Base-by-base conservation (phyloP, 1,140 invertebrate genomes). In the Drosophila triauraria region DNA sequence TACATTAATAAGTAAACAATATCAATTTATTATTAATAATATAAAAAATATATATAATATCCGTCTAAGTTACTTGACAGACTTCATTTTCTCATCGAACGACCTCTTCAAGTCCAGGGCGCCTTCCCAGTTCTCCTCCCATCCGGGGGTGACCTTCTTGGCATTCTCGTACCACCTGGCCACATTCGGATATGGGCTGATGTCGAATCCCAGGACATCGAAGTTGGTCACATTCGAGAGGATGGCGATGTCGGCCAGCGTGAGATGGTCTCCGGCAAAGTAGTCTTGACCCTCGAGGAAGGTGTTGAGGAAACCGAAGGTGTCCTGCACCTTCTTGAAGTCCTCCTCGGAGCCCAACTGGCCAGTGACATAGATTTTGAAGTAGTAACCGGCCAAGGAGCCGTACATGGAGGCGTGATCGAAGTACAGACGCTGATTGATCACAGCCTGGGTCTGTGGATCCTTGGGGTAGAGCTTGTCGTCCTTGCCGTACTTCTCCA, bases 241-340 rank as follows among this genome's bases (percentile, higher is more conserved):
- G 7, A 96, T 78, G 17, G 94, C 77, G 15, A 96, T 92, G 84
- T 97, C 97, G 9, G 96, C 97, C 15, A 97, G 82, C 2, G 96
- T 97, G 2, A 97, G 87, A 44, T 93, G 94, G 59, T 94, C 93
- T 5, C 96, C 96, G 17, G 95, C 95, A 2, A 93, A 94, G 87
- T 94, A 97, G 27, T 94, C 93, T 62, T 95, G 93, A 0, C 93
- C 94, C 23, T 95, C 94, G 12, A 97, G 92, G 91, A 96, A 96
- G 6, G 91, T 94, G 56, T 97, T 94, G 5, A 96, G 91, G 53
- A 95, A 94, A n/a, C 93, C 93, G n/a, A 96, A 92, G 1, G 95
- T 94, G 6, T 95, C 93, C 8, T 94, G 94, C 2, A 96, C 92
- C 74, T 95, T 95, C 17, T 94, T 94, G 25, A 94, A 82, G 80